Conservation (phyloP, 23 tunicate species). For the Styela plicata region DNA sequence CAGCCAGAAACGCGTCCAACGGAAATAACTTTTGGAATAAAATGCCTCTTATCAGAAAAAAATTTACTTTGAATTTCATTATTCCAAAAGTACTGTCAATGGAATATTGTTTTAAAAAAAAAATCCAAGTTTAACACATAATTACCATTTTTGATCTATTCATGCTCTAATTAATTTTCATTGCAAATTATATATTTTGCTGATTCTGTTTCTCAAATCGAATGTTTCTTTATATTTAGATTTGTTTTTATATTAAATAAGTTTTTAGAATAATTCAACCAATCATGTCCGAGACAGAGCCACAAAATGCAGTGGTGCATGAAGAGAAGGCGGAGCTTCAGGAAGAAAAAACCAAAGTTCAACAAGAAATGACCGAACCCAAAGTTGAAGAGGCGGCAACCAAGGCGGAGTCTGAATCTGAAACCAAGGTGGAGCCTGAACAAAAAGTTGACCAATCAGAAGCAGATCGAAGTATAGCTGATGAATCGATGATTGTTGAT, state of each 20-base stretch:
- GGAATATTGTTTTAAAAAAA: too few relatives aligned
- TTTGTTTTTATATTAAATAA: background rate
- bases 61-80: too few relatives aligned
- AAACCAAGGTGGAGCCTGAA: background rate
- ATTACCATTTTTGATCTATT: too few relatives aligned
- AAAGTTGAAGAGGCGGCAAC: background rate
- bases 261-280: background rate
- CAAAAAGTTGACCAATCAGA: constrained; percentile 3
- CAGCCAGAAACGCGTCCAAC: too few relatives aligned
- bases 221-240: background rate
- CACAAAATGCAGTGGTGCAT: constrained; percentile 11
- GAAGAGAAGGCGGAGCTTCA: constrained; percentile 2
- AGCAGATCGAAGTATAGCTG: background rate
- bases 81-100: too few relatives aligned
- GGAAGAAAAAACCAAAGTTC: background rate
- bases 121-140: too few relatives aligned
- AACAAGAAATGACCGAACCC: background rate
- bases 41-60: too few relatives aligned
- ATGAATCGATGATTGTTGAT: background rate
- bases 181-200: too few relatives aligned
- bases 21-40: too few relatives aligned
- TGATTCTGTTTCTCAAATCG: background rate
- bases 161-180: too few relatives aligned
- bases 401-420: background rate
- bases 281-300: background rate